These are phyloP conservation scores for Pterobdella sp. DNA, from an alignment of 2,888 invertebrate species.

Conservation along the genomic window DNA sequence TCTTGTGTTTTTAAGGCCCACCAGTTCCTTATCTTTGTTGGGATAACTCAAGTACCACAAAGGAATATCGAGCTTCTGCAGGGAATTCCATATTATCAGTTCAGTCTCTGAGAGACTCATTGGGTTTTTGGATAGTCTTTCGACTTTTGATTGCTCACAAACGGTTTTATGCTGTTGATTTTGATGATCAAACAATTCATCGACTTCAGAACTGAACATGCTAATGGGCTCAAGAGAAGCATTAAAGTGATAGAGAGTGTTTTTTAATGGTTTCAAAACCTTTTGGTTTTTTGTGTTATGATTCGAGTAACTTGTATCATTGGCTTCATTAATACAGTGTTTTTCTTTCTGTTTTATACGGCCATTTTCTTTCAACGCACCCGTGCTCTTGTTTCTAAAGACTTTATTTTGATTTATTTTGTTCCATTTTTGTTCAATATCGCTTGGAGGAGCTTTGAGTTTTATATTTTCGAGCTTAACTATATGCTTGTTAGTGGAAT, in stretches of 20 bases:
- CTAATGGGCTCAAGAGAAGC: no score
- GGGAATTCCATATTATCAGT: conserved; percentile 79
- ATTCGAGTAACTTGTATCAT: no score
- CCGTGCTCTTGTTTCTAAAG: background rate
- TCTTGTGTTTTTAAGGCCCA: conserved; percentile 31
- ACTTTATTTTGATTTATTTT: background rate
- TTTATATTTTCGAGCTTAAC: background rate
- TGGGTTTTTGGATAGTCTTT: background rate
- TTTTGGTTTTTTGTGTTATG: no score
- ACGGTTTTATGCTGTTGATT: background rate
- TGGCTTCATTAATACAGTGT: no score
- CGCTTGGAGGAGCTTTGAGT: background rate
- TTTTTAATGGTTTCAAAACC: no score
- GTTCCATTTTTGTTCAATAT: background rate
- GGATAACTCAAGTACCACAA: conserved; percentile 73
- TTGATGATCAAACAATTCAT: background rate
- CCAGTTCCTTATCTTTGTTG: conserved; percentile 26
- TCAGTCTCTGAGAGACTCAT: conserved; percentile 70
- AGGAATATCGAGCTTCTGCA: conserved; percentile 86
- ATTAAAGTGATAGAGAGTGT: no score
- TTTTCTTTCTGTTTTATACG: no score
- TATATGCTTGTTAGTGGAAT: background rate
- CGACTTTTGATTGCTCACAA: background rate
- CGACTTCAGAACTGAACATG: background rate
- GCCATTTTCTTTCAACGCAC: no score